These are phyloP conservation scores for Epinotia brunnichana DNA, from an alignment of 2,888 invertebrate genomes.

Conservation along the genomic window DNA sequence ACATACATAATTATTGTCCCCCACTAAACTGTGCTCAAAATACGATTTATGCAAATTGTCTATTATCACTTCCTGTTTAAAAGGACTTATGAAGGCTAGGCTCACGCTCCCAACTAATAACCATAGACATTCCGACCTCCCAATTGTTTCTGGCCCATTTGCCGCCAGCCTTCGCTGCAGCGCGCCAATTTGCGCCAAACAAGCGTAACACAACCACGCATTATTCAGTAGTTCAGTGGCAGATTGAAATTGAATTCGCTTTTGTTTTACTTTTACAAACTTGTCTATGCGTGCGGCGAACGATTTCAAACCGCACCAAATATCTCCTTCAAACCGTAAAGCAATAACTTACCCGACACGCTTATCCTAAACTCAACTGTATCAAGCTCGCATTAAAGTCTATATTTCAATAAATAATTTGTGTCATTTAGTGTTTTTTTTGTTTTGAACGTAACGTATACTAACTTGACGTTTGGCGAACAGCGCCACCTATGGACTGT, in stretches of 20 bases:
- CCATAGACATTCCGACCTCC: constrained; percentile 23
- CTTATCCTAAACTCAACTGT: neutral
- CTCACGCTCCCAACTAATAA: constrained; percentile 21
- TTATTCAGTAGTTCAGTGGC: constrained; percentile 43
- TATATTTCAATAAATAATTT: neutral
- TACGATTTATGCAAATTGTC: neutral
- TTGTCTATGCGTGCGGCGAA: constrained; percentile 21
- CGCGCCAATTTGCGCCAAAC: constrained; percentile 59
- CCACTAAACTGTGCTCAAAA: neutral
- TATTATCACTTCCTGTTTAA: neutral
- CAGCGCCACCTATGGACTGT: constrained; percentile 27
- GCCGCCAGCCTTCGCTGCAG: constrained; percentile 52
- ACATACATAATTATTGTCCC: neutral
- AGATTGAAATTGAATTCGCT: constrained; percentile 41
- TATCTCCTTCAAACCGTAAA: neutral
- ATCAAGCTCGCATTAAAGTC: neutral
- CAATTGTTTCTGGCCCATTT: constrained; percentile 54
- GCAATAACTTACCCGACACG: neutral
- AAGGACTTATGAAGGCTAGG: constrained; percentile 7
- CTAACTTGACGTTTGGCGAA: neutral
- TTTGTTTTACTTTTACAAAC: constrained; percentile 37
- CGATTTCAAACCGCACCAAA: neutral
- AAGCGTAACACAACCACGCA: constrained; percentile 52
- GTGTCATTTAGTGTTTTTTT: neutral
- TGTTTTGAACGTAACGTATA: constrained; percentile 7